Conservation (phyloP, 2,797 vertebrate genomes). For the Anguilla anguilla region DNA sequence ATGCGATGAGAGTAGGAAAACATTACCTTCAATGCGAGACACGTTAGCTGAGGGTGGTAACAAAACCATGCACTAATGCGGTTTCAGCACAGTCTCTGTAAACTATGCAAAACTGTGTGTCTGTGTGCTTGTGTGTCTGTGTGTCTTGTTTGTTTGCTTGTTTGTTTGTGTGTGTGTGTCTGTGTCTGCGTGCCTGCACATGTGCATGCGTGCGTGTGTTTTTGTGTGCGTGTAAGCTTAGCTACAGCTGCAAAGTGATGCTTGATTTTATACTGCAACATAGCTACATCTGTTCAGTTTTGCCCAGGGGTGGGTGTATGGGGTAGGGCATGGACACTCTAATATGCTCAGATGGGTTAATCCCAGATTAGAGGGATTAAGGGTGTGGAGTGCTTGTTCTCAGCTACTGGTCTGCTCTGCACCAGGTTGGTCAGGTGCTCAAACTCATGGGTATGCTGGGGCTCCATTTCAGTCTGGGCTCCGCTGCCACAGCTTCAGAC, state of each 20-base stretch:
- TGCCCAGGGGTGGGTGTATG: rapidly evolving
- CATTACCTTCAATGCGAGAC: too few relatives aligned
- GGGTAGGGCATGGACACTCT: neutral
- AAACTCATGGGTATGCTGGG: neutral
- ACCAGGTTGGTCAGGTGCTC: neutral
- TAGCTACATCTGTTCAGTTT: neutral
- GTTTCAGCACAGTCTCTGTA: neutral
- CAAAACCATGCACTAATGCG: neutral
- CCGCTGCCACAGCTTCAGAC: neutral
- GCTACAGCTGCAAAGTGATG: neutral
- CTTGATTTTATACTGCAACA: neutral
- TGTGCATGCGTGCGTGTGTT: neutral
- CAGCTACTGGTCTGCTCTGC: neutral
- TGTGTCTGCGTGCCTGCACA: neutral
- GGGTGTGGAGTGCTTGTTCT: neutral
- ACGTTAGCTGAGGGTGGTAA: neutral
- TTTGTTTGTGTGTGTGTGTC: neutral
- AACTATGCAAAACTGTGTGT: neutral
- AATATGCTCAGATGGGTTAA: conserved; percentile 10
- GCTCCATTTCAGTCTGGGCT: neutral
- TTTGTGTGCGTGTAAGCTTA: neutral
- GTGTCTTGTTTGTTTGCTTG: neutral
- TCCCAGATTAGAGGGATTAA: neutral
- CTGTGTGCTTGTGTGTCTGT: neutral
- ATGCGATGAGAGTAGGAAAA: neutral